phyloP scores from a whole-genome alignment of 2,113 vertebrate genomes.

The Vulpes ferrilata region DNA sequence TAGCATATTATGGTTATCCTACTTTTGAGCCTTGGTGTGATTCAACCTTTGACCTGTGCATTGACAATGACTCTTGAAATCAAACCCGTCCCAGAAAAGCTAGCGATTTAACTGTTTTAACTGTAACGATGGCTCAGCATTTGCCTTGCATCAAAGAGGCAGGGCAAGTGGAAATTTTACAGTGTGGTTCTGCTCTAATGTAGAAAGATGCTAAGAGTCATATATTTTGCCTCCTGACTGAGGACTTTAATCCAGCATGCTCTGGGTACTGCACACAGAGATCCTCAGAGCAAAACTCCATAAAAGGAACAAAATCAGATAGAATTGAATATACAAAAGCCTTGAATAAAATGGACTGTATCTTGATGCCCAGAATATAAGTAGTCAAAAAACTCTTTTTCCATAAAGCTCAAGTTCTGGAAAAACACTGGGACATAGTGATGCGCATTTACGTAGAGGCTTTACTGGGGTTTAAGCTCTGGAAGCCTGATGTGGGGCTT shows the following conservation, averaged over 20 bases:
- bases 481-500: not conserved
- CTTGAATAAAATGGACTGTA: slow-evolving; percentile 54
- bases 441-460: not conserved
- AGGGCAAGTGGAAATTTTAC: slow-evolving; percentile 57
- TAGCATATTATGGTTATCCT: not conserved
- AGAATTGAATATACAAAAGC: slow-evolving; percentile 47
- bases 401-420: slow-evolving; percentile 26
- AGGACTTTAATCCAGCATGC: slow-evolving; percentile 64
- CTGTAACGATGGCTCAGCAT: not conserved
- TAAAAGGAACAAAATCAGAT: slow-evolving; percentile 49
- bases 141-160: not conserved
- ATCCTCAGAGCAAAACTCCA: slow-evolving; percentile 59
- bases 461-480: not conserved
- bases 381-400: slow-evolving; percentile 61
- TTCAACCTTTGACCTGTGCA: not conserved
- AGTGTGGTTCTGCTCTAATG: slow-evolving; percentile 38
- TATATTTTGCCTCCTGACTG: slow-evolving; percentile 43
- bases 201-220: slow-evolving; percentile 41
- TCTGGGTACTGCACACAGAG: slow-evolving; percentile 57
- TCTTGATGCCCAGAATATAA: slow-evolving; percentile 46
- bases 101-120: not conserved
- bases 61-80: not conserved
- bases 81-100: slow-evolving; percentile 40
- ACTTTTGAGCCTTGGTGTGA: slow-evolving; percentile 15
- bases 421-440: not conserved